phyloP scores from a whole-genome alignment of 2,113 vertebrate genomes.

The Coryphaenoides rupestris region DNA sequence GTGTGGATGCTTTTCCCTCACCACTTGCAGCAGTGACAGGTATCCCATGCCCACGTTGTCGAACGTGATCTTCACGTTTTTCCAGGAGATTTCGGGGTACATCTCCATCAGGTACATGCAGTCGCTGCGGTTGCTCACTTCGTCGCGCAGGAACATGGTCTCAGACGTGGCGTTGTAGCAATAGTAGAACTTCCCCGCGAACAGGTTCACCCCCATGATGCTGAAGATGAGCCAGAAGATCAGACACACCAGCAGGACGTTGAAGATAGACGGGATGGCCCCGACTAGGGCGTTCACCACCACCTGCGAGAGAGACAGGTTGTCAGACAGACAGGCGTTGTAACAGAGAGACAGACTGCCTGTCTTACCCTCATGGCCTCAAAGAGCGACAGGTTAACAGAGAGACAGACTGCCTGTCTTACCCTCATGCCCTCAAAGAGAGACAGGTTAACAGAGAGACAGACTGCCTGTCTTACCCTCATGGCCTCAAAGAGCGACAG shows the following conservation, averaged over 20 bases:
- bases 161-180: conserved; percentile 83
- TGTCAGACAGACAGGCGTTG: not conserved
- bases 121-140: conserved; percentile 81
- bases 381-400: not conserved
- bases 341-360: not conserved
- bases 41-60: conserved; percentile 95
- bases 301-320: conserved; percentile 71
- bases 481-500: not conserved
- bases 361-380: not conserved
- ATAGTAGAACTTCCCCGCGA: conserved; percentile 89
- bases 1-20: too few relatives aligned
- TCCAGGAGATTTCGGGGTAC: conserved; percentile 80
- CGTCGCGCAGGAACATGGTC: conserved; percentile 37
- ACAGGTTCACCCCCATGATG: conserved; percentile 96
- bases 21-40: conserved; percentile 93
- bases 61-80: conserved; percentile 86
- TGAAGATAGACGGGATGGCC: conserved; percentile 94
- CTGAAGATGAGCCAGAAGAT: conserved; percentile 99
- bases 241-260: conserved; percentile 90
- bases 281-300: conserved; percentile 93
- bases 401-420: not conserved
- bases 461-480: not conserved
- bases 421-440: not conserved
- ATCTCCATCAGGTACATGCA: conserved; percentile 69
- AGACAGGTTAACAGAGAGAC: not conserved